These are phyloP conservation scores for Sabellastarte sp. DNA, from an alignment of 2,888 invertebrate genomes.

Conservation along the genomic window DNA sequence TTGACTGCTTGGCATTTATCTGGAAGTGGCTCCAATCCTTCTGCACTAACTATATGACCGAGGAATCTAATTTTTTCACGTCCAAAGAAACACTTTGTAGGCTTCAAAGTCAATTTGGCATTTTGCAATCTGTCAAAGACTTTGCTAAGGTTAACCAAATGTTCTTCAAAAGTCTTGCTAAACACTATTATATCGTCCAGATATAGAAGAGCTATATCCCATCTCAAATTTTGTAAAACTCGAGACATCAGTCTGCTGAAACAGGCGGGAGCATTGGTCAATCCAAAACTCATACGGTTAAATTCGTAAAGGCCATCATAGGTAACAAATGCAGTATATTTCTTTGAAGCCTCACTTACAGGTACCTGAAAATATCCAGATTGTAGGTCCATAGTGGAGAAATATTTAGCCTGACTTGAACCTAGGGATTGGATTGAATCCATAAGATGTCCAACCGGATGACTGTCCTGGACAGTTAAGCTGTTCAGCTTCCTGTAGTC, in stretches of 20 bases:
- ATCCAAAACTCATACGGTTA: no score
- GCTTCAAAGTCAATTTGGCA: not conserved
- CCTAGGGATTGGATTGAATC: not conserved
- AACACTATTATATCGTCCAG: no score
- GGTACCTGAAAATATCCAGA: constrained; percentile 1
- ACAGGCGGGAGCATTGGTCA: no score
- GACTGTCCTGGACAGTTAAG: not conserved
- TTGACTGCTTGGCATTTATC: not conserved
- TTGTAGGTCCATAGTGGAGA: no score
- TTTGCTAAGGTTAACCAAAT: no score
- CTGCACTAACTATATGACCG: no score
- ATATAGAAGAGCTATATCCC: not conserved
- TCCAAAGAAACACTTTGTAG: not conserved
- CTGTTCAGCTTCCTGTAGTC: not conserved
- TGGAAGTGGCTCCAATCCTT: not conserved
- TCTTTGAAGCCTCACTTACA: not conserved
- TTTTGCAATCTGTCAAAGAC: no score
- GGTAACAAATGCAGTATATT: constrained; percentile 2
- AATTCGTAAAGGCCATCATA: not conserved
- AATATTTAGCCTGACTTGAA: not conserved
- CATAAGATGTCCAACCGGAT: not conserved
- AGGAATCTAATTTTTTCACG: not conserved
- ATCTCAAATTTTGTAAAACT: not conserved
- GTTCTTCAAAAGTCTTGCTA: no score
- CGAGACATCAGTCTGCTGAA: not conserved